Evolutionary conservation across 2,113 vertebrate genomes (phyloP).

Genomic region (Hystrix brachyura): DNA sequence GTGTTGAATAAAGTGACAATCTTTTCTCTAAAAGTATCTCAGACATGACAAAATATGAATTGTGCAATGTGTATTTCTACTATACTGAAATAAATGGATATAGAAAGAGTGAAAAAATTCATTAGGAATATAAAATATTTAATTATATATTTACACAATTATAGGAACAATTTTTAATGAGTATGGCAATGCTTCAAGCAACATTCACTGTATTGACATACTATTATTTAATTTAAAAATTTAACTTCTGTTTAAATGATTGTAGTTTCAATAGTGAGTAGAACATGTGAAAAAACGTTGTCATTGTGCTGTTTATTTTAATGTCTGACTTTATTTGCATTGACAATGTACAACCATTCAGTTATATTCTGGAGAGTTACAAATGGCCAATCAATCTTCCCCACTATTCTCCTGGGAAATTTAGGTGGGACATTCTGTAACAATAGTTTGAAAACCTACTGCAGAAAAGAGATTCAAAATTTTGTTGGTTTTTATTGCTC

Average conservation of each 20-base stretch:
- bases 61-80: neutral
- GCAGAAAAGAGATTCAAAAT: neutral
- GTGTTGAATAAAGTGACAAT: neutral
- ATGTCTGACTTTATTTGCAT: neutral
- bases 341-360: neutral
- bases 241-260: neutral
- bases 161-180: neutral
- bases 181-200: neutral
- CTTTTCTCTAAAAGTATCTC: neutral
- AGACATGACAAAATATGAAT: neutral
- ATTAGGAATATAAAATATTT: conserved; percentile 22
- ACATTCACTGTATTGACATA: neutral
- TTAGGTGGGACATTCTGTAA: neutral
- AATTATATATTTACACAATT: neutral
- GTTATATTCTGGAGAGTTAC: neutral
- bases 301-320: neutral
- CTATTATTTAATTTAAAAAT: neutral
- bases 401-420: neutral
- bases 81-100: neutral
- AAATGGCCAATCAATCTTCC: neutral
- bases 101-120: neutral
- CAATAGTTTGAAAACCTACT: neutral
- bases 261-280: conserved; percentile 2
- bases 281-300: neutral
- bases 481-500: neutral